Conservation (phyloP, 2,797 vertebrate genomes). For the Muscicapa striata region DNA sequence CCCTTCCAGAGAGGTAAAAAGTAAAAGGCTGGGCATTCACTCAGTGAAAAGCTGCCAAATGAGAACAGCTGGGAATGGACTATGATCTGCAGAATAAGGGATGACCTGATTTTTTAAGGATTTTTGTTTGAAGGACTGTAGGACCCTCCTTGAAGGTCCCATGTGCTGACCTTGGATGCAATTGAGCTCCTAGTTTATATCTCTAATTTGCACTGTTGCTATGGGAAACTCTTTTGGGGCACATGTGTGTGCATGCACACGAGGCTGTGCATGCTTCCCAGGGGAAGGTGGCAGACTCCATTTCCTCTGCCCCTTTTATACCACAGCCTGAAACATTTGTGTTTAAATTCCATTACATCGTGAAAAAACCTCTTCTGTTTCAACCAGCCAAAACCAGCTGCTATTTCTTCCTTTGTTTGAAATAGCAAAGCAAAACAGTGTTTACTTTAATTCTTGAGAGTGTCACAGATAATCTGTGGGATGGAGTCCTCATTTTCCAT, state of each 20-base stretch:
- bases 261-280: neutral
- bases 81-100: neutral
- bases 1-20: neutral
- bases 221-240: neutral
- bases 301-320: neutral
- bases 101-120: neutral
- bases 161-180: neutral
- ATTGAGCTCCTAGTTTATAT: neutral
- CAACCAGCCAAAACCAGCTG: constrained; percentile 38
- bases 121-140: neutral
- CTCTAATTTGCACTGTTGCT: neutral
- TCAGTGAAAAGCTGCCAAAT: neutral
- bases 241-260: rapidly evolving
- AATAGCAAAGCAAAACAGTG: constrained; percentile 28
- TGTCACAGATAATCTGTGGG: constrained; percentile 62
- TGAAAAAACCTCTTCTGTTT: constrained; percentile 22
- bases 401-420: constrained; percentile 55
- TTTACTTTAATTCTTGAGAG: constrained; percentile 52
- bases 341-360: constrained; percentile 17
- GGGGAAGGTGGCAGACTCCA: neutral
- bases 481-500: constrained; percentile 47
- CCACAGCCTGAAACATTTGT: neutral
- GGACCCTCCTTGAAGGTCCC: neutral
- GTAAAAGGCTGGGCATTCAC: too few relatives aligned
- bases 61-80: neutral